Evolutionary conservation across 2,797 vertebrate genomes (phyloP).

Genomic region (Gymnoscopelus microlampas): DNA sequence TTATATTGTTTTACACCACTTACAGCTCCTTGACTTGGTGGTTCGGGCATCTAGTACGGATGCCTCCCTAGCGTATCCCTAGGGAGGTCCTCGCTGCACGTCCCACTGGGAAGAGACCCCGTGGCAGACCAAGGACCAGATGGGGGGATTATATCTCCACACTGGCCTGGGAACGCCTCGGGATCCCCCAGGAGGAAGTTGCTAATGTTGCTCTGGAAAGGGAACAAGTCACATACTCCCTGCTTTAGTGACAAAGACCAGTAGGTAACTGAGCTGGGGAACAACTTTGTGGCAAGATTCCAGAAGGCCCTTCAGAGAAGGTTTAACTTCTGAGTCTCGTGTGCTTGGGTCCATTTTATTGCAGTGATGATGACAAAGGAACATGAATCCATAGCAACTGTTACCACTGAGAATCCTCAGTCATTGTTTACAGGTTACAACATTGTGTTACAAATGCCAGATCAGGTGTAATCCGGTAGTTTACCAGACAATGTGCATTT

Average conservation of each 20-base stretch:
- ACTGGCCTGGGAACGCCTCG: too few species aligned
- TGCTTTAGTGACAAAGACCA: constrained; percentile 16
- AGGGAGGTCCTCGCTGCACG: too few species aligned
- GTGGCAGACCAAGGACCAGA: too few species aligned
- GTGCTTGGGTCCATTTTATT: constrained; percentile 22
- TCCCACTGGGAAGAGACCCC: too few species aligned
- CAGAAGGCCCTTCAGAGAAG: constrained; percentile 3
- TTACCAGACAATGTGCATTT: constrained; percentile 67
- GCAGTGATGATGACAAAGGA: constrained; percentile 8
- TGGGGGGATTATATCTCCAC: too few species aligned
- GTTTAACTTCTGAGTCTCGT: constrained; percentile 25
- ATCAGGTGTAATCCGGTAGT: constrained; percentile 46
- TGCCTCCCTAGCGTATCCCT: too few species aligned
- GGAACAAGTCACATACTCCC: constrained; percentile 24
- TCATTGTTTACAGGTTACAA: constrained; percentile 37
- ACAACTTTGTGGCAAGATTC: constrained; percentile 27
- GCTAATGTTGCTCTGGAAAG: too few species aligned
- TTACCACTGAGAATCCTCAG: constrained; percentile 16
- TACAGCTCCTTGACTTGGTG: too few species aligned
- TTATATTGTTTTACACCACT: too few species aligned
- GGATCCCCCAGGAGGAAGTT: background rate
- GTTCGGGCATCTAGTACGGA: too few species aligned
- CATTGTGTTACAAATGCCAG: constrained; percentile 48
- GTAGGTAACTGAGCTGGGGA: constrained; percentile 18
- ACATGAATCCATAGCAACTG: constrained; percentile 36